Conservation (phyloP, 2,888 invertebrate species). For the Monochamus alternatus region DNA sequence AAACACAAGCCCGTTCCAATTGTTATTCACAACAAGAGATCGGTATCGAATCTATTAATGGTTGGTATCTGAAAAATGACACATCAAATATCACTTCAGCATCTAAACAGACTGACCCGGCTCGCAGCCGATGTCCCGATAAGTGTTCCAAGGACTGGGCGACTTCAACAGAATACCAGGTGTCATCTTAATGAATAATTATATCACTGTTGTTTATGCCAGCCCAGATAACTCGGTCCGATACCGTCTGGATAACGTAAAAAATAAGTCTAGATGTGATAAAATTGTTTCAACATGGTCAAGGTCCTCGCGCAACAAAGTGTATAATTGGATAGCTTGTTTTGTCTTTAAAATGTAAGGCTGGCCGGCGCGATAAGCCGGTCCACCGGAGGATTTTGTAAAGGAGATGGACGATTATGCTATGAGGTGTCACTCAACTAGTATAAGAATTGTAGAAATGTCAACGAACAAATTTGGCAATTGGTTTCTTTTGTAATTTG, state of each 20-base stretch:
- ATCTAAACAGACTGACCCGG: slow-evolving; percentile 34
- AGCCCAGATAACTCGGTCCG: slow-evolving; percentile 45
- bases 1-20: slow-evolving; percentile 18
- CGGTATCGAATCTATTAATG: slow-evolving; percentile 48
- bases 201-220: slow-evolving; percentile 60
- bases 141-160: slow-evolving; percentile 49
- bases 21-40: slow-evolving; percentile 33
- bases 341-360: slow-evolving; percentile 26
- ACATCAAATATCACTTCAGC: slow-evolving; percentile 49
- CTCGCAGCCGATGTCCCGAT: slow-evolving; percentile 47
- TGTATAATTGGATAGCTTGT: slow-evolving; percentile 34
- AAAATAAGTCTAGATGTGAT: slow-evolving; percentile 45
- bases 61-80: slow-evolving; percentile 47
- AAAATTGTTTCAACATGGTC: slow-evolving; percentile 41
- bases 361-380: slow-evolving; percentile 18
- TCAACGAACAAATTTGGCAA: too few species aligned
- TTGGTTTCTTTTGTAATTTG: too few species aligned
- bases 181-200: slow-evolving; percentile 63
- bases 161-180: slow-evolving; percentile 54
- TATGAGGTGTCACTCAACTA: neutral
- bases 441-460: too few species aligned
- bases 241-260: slow-evolving; percentile 51
- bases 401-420: neutral
- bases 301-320: slow-evolving; percentile 36
- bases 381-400: neutral